These are phyloP conservation scores for Colostygia pectinataria DNA, from an alignment of 2,888 invertebrate species.

Conservation along the genomic window DNA sequence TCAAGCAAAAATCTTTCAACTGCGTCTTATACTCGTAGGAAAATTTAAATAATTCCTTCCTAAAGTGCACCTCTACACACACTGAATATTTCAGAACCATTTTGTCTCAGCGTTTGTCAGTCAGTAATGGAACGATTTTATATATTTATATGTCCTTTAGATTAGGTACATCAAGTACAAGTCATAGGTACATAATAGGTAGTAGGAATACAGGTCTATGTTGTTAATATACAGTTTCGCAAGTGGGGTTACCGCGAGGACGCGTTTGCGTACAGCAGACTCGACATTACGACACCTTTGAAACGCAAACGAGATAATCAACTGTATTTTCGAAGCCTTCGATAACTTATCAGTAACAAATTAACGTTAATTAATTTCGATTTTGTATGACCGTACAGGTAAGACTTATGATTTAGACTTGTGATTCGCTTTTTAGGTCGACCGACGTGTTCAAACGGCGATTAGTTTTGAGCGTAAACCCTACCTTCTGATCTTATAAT, in stretches of 20 bases:
- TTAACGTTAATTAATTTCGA: conserved; percentile 28
- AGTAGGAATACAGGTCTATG: conserved; percentile 38
- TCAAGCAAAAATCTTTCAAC: too few relatives aligned
- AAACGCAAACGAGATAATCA: conserved; percentile 36
- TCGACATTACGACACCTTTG: conserved; percentile 46
- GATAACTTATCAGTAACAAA: conserved; percentile 32
- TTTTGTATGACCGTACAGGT: conserved; percentile 16
- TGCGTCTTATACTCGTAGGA: too few relatives aligned
- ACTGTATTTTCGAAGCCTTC: conserved; percentile 38
- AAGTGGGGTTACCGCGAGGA: conserved; percentile 43
- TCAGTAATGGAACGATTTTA: too few relatives aligned
- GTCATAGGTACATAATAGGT: neutral
- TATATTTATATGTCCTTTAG: conserved; percentile 31
- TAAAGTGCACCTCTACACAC: too few relatives aligned
- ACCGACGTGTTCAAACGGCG: too few relatives aligned
- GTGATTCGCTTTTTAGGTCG: conserved; percentile 28
- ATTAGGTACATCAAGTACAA: too few relatives aligned
- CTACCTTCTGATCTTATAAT: too few relatives aligned
- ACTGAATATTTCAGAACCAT: too few relatives aligned
- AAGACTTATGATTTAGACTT: conserved; percentile 2
- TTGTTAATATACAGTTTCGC: conserved; percentile 43
- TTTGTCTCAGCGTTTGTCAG: too few relatives aligned
- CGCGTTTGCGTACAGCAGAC: conserved; percentile 43
- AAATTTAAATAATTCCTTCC: too few relatives aligned
- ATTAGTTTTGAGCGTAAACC: too few relatives aligned